These are phyloP conservation scores for Chrysemys picta DNA, from an alignment of 2,113 vertebrate genomes.

Conservation along the genomic window DNA sequence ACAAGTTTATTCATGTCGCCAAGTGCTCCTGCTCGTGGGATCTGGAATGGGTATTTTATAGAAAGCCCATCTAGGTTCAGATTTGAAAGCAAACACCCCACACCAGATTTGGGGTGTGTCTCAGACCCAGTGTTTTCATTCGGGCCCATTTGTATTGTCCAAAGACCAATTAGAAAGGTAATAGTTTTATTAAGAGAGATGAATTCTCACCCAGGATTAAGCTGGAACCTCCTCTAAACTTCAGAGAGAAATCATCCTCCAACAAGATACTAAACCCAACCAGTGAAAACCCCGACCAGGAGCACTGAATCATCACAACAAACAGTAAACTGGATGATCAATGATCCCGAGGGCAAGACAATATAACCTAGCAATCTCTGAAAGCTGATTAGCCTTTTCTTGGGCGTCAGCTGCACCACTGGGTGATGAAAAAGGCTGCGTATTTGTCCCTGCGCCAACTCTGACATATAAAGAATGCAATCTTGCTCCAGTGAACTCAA, in stretches of 20 bases:
- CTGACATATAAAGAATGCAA: not conserved
- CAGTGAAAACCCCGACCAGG: slow-evolving; percentile 20
- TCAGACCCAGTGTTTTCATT: not conserved
- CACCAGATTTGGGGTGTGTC: not conserved
- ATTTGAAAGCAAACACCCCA: not conserved
- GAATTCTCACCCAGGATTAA: not conserved
- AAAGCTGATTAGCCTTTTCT: not conserved
- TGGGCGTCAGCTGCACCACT: not conserved
- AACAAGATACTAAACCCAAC: not conserved
- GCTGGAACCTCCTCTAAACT: not conserved
- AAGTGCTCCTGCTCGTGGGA: not conserved
- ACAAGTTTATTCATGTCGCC: slow-evolving; percentile 14
- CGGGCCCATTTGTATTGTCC: not conserved
- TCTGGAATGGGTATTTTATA: not conserved
- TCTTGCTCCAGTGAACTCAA: not conserved
- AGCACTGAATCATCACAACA: not conserved
- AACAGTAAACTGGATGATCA: not conserved
- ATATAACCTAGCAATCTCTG: not conserved
- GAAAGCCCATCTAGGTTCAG: slow-evolving; percentile 24
- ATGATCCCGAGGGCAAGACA: not conserved
- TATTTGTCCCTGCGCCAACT: not conserved
- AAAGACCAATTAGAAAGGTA: not conserved
- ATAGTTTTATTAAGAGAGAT: not conserved
- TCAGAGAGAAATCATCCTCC: not conserved
- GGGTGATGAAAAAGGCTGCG: not conserved